These are phyloP conservation scores for Epiblema foenella DNA, from an alignment of 2,888 invertebrate genomes.

Conservation along the genomic window DNA sequence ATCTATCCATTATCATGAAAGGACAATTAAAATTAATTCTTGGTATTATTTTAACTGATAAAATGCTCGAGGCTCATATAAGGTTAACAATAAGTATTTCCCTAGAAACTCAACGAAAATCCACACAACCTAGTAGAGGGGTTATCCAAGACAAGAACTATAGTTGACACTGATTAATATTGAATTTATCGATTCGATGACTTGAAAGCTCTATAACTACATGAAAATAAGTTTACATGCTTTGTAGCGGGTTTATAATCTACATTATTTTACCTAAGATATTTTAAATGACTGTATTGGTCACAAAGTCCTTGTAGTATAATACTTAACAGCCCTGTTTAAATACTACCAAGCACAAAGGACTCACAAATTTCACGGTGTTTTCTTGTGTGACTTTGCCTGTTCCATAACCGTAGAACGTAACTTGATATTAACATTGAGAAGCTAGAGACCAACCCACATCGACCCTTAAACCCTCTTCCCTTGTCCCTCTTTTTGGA, in stretches of 20 bases:
- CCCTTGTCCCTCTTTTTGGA: neutral
- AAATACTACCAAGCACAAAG: no score
- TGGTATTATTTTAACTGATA: neutral
- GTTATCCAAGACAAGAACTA: no score
- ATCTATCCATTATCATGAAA: slow-evolving; percentile 1
- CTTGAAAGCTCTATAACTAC: neutral
- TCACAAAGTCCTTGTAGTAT: no score
- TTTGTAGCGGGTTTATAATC: no score
- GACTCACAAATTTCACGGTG: no score
- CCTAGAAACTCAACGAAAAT: neutral
- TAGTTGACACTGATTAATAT: neutral
- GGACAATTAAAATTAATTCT: neutral
- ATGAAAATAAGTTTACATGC: neutral
- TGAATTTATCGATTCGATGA: neutral
- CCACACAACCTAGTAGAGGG: neutral
- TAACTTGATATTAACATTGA: neutral
- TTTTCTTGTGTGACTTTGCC: neutral
- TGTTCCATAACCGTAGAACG: neutral
- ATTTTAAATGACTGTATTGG: no score
- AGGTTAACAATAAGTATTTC: neutral
- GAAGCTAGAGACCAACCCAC: neutral
- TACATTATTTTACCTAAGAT: no score
- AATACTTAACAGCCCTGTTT: no score
- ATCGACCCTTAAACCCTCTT: neutral
- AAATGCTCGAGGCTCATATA: neutral